These are phyloP conservation scores for Leptopilina myrica DNA, from an alignment of 2,888 invertebrate species.

Conservation along the genomic window DNA sequence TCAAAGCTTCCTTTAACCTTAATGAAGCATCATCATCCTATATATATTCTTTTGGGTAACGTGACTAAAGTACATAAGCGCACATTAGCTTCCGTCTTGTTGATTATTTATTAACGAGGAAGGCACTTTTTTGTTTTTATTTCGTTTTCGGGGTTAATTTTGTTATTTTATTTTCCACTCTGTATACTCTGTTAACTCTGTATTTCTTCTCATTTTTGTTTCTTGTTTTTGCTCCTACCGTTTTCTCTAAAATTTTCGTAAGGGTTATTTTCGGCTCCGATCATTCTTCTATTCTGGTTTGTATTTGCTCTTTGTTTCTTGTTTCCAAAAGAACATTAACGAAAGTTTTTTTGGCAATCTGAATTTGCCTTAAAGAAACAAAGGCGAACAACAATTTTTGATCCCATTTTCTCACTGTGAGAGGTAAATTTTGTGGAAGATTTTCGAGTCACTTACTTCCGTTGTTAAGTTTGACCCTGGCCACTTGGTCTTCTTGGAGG, in stretches of 20 bases:
- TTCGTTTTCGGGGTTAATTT: not conserved
- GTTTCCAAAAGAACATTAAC: too few species aligned
- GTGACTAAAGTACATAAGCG: slow-evolving; percentile 17
- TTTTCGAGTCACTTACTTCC: slow-evolving; percentile 27
- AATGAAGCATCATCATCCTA: slow-evolving; percentile 2
- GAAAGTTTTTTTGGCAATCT: too few species aligned
- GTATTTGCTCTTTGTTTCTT: too few species aligned
- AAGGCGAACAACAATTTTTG: too few species aligned
- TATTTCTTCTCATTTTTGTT: too few species aligned
- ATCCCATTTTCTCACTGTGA: too few species aligned
- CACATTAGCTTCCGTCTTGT: slow-evolving; percentile 4
- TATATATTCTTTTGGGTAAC: not conserved
- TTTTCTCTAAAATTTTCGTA: too few species aligned
- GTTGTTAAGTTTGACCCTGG: slow-evolving; percentile 29
- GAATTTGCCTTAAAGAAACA: too few species aligned
- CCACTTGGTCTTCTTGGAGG: slow-evolving; percentile 5
- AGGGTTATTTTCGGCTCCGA: too few species aligned
- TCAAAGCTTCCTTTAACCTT: not conserved
- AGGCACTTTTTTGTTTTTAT: not conserved
- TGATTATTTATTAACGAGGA: slow-evolving; percentile 6
- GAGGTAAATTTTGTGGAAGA: not conserved
- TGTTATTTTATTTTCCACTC: not conserved
- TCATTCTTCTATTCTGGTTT: too few species aligned
- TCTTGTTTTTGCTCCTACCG: too few species aligned
- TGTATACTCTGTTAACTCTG: too few species aligned